Percentiles rank a stretch among this genome's conserved stretches.
Conservation (phyloP, 2,113 vertebrate species). For the Lepidothrix coronata region DNA sequence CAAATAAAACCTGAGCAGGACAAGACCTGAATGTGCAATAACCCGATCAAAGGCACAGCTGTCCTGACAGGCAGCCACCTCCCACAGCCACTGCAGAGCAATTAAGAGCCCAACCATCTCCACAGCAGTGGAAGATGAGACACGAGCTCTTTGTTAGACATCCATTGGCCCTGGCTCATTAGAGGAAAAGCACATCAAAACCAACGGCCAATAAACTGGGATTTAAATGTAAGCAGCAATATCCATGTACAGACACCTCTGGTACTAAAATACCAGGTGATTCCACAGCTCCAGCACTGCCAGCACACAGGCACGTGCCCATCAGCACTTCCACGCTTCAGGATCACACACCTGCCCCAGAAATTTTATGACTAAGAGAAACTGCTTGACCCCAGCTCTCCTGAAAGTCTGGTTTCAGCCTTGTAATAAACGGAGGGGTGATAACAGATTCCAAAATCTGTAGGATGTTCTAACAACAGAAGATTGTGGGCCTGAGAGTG, state of each 20-base stretch:
- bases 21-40: neutral
- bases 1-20: neutral
- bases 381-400: neutral
- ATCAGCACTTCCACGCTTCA: fast-evolving
- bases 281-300: neutral
- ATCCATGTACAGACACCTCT: neutral
- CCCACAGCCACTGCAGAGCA: neutral
- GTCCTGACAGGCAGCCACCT: neutral
- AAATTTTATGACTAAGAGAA: fast-evolving
- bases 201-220: neutral
- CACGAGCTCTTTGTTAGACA: neutral
- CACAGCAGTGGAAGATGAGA: neutral
- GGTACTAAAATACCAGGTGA: fast-evolving
- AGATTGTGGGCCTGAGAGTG: fast-evolving
- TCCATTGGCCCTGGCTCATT: fast-evolving
- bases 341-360: neutral
- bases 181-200: neutral
- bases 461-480: neutral
- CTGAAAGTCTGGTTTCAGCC: neutral
- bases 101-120: neutral
- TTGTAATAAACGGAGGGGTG: fast-evolving
- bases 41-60: neutral
- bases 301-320: fast-evolving
- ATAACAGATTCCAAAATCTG: fast-evolving
- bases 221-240: neutral